Evolutionary conservation across 2,113 vertebrate genomes (phyloP).

Genomic region (Rhinolophus ferrumequinum): DNA sequence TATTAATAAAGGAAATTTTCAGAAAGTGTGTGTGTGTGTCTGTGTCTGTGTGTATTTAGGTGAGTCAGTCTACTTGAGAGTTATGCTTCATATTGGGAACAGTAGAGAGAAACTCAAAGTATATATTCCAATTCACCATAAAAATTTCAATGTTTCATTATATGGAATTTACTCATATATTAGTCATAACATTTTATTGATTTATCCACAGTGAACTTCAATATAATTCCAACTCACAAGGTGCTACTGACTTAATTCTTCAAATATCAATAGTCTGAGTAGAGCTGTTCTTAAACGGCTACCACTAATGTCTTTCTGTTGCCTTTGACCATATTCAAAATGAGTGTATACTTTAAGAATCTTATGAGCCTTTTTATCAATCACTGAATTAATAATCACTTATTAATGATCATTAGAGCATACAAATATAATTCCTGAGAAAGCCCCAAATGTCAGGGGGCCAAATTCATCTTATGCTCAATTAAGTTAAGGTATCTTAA

Average conservation of each 20-base stretch:
- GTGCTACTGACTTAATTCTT: background rate
- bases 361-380: background rate
- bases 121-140: constrained; percentile 5
- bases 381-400: constrained; percentile 35
- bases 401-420: constrained; percentile 13
- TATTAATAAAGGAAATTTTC: background rate
- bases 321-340: constrained; percentile 48
- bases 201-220: background rate
- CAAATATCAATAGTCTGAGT: background rate
- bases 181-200: background rate
- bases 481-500: constrained; percentile 23
- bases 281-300: constrained; percentile 4
- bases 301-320: constrained; percentile 7
- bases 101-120: background rate
- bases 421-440: constrained; percentile 29
- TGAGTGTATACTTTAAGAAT: constrained; percentile 27
- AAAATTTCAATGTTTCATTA: constrained; percentile 11
- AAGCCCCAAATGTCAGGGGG: background rate
- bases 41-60: background rate
- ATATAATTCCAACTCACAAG: constrained; percentile 45
- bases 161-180: background rate
- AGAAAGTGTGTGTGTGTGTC: background rate
- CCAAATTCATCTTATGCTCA: background rate
- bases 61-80: background rate
- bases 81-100: background rate